Percentiles rank a stretch among this genome's conserved stretches.
Conservation (phyloP, 2,888 invertebrate species). For the Adineta ricciae region DNA sequence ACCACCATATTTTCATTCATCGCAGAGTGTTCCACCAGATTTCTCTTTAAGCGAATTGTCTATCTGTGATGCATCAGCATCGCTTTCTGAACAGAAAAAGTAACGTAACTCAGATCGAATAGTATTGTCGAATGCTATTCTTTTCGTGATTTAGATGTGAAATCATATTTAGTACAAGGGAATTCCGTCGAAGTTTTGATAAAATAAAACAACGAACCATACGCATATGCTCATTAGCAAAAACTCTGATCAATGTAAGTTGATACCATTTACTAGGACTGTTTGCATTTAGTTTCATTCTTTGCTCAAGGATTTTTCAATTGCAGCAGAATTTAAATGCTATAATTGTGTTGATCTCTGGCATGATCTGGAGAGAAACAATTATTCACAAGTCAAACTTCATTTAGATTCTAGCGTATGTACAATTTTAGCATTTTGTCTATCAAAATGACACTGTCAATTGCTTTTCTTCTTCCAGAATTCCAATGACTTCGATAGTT, state of each 20-base stretch:
- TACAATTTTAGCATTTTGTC: background rate
- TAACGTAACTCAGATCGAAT: background rate
- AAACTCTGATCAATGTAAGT: conserved; percentile 14
- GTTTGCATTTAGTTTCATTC: background rate
- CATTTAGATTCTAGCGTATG: background rate
- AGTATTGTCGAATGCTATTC: background rate
- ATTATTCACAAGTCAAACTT: background rate
- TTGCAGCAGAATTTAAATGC: conserved; percentile 17
- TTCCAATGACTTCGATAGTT: conserved; percentile 1
- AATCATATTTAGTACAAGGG: background rate
- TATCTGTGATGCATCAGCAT: background rate
- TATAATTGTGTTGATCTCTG: background rate
- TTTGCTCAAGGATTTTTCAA: conserved; percentile 17
- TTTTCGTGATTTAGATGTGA: background rate
- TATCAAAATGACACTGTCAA: background rate
- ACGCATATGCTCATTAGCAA: background rate
- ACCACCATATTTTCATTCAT: background rate
- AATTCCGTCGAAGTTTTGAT: conserved; percentile 12
- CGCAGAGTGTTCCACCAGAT: background rate
- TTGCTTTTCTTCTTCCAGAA: background rate
- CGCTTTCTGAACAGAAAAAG: background rate
- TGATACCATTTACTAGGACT: background rate
- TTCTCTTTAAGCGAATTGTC: background rate
- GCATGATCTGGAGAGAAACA: background rate
- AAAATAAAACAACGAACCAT: background rate